A percentile compares a stretch with the other conserved stretches of the same genome.
phyloP scores from a whole-genome alignment of 2,113 vertebrate genomes.

The Pteropus alecto region DNA sequence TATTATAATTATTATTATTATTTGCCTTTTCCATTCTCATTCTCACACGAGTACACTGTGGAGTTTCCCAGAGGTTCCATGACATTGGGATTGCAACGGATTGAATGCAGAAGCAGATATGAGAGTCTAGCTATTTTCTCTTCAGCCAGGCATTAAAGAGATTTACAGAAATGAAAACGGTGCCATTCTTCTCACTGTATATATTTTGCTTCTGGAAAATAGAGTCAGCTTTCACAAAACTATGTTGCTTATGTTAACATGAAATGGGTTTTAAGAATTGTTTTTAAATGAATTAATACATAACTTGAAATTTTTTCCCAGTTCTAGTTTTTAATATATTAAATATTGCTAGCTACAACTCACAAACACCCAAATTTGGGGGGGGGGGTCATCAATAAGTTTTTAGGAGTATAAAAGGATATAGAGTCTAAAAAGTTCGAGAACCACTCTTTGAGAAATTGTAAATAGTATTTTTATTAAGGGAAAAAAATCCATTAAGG shows the following conservation, averaged over 20 bases:
- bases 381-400: background rate
- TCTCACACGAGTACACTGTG: background rate
- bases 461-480: background rate
- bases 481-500: background rate
- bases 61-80: background rate
- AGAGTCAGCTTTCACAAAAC: background rate
- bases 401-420: background rate
- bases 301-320: background rate
- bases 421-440: background rate
- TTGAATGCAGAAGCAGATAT: background rate
- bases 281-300: slow-evolving; percentile 13
- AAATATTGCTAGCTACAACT: background rate
- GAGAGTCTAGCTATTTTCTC: background rate
- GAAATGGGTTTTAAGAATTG: background rate
- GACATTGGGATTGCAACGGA: background rate
- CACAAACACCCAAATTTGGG: background rate
- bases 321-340: background rate
- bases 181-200: background rate
- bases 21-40: background rate
- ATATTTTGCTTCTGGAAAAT: slow-evolving; percentile 12
- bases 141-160: background rate
- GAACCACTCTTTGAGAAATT: background rate
- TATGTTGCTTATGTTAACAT: background rate
- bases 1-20: too few species aligned
- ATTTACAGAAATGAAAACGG: background rate